Base-by-base conservation (phyloP, 2,797 vertebrate species). In the Myiotriccus ornatus region DNA sequence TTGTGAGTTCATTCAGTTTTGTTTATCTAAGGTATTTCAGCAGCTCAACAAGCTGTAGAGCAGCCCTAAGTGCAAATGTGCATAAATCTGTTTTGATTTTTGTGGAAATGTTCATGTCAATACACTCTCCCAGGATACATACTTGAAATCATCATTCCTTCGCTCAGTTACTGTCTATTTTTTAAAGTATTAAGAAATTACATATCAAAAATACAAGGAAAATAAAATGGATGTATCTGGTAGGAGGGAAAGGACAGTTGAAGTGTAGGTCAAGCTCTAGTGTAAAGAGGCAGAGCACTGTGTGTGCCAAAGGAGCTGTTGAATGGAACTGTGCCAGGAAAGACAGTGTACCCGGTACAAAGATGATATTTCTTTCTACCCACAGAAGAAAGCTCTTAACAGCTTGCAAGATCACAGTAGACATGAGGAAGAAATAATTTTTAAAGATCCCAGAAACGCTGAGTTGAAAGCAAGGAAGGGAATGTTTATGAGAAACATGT, bases 401-500 rank as follows among this genome's bases (percentile, higher is more conserved):
- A 95, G 77, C 84, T 93, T 92, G 94, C 90, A 92, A 79, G 75
- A 93, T 92, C 94, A 94, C 44, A 83, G 87, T 28, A 87, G 75
- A 77, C 81, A 94, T 60, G 80, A 94, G 77, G 84, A 95, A 95
- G 67, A 92, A 92, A 94, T 84, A 82, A 87, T 95, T 95, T 95
- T 80, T 83, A 87, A 93, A 84, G 59, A 92, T 85, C 43, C 64
- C 78, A 92, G 84, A 87, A 94, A 89, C 5, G 3, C 21, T 62
- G 70, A 90, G 71, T 90, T 95, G 88, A 95, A 94, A 95, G 68
- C 44, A 60, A 93, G 63, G 84, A 90, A 94, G 60, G 32, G 41
- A 89, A 89, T 74, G 44, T 87, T 96, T 94, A 84, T 84, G 74
- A 90, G 90, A 89, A 92, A 60, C 75, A 64, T 89, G 87, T 90